phyloP scores from a whole-genome alignment of 1,140 invertebrate species.

The Hypsibius dujardini region DNA sequence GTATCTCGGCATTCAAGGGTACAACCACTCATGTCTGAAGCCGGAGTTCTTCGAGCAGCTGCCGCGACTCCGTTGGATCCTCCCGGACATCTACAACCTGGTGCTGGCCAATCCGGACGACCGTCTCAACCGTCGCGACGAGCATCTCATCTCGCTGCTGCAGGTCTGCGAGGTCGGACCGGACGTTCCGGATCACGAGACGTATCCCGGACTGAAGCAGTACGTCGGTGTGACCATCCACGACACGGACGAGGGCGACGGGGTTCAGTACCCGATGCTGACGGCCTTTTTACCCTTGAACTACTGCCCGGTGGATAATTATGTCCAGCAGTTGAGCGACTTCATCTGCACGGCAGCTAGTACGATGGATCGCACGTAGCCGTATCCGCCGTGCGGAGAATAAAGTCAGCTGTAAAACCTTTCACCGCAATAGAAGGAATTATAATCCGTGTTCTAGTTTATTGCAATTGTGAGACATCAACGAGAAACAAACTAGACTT shows the following conservation, averaged over 20 bases:
- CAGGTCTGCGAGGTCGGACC: not conserved
- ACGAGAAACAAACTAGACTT: no score
- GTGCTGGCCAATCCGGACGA: not conserved
- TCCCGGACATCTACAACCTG: not conserved
- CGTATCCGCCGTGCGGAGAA: no score
- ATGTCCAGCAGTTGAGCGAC: not conserved
- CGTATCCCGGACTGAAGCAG: not conserved
- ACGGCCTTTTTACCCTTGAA: not conserved
- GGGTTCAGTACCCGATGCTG: not conserved
- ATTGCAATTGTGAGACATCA: no score
- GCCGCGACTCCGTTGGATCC: not conserved
- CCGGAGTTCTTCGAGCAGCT: not conserved
- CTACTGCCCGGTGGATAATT: not conserved
- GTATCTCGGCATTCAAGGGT: constrained; percentile 1
- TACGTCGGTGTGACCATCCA: not conserved
- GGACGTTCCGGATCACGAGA: not conserved
- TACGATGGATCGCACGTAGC: no score
- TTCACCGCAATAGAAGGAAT: no score
- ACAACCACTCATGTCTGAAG: not conserved
- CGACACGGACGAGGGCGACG: not conserved
- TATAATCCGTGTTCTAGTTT: no score
- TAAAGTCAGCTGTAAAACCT: no score
- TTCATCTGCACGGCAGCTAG: not conserved
- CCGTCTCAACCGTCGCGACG: not conserved
- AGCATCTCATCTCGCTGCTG: not conserved